Conservation (phyloP, 2,113 vertebrate genomes). For the Pleuronectes platessa region DNA sequence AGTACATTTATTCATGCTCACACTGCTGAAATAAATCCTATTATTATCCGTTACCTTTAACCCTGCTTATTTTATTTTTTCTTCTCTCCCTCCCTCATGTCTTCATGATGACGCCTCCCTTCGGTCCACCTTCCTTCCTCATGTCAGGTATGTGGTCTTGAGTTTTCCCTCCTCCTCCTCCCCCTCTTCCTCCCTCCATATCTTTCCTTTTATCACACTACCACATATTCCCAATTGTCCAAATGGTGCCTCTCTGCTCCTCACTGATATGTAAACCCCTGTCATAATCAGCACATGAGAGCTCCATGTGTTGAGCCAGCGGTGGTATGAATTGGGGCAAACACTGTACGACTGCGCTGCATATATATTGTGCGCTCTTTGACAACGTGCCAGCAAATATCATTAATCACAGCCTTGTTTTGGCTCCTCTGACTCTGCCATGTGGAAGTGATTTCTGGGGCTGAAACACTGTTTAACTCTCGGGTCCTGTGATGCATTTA, state of each 20-base stretch:
- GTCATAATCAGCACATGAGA: constrained; percentile 38
- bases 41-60: constrained; percentile 21
- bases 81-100: constrained; percentile 21
- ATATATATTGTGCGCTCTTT: constrained; percentile 41
- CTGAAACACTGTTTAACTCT: constrained; percentile 41
- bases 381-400: constrained; percentile 68
- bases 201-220: constrained; percentile 17
- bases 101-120: constrained; percentile 4
- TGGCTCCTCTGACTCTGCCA: constrained; percentile 63
- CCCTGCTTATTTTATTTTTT: background rate
- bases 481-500: constrained; percentile 31
- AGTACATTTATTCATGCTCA: constrained; percentile 34
- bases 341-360: constrained; percentile 20
- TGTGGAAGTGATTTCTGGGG: constrained; percentile 78
- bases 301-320: constrained; percentile 51
- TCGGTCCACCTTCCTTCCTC: constrained; percentile 18
- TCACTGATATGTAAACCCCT: constrained; percentile 40
- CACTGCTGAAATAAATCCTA: constrained; percentile 23
- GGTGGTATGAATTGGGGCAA: constrained; percentile 24
- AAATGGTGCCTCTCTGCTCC: constrained; percentile 24
- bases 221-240: constrained; percentile 40
- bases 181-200: background rate
- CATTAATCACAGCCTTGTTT: constrained; percentile 68
- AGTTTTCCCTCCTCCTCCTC: background rate
- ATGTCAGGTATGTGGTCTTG: constrained; percentile 66